phyloP scores from a whole-genome alignment of 2,797 vertebrate genomes.

The Jordanella pulchra region DNA sequence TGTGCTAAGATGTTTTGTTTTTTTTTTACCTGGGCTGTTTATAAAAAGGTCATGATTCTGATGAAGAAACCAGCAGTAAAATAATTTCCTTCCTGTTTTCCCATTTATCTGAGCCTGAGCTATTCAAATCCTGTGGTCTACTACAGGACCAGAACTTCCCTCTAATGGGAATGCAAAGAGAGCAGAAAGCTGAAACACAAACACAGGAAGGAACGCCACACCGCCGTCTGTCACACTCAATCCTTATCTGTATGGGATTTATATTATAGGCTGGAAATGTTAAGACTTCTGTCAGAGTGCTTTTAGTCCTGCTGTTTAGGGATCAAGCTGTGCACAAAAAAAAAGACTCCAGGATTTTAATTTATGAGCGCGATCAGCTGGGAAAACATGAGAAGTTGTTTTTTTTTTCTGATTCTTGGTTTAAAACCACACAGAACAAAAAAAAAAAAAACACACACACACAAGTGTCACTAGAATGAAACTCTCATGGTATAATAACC shows the following conservation, averaged over 20 bases:
- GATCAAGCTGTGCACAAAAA: slow-evolving; percentile 29
- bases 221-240: slow-evolving; percentile 28
- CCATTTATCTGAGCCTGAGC: slow-evolving; percentile 58
- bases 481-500: background rate
- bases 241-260: slow-evolving; percentile 19
- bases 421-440: background rate
- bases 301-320: slow-evolving; percentile 34
- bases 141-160: slow-evolving; percentile 46
- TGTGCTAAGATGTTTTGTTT: background rate
- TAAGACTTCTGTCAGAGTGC: slow-evolving; percentile 22
- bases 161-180: slow-evolving; percentile 61
- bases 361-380: slow-evolving; percentile 4
- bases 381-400: background rate
- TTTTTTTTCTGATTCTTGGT: background rate
- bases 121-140: slow-evolving; percentile 65
- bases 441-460: background rate
- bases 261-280: slow-evolving; percentile 39
- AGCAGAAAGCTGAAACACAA: slow-evolving; percentile 34
- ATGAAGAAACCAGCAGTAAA: slow-evolving; percentile 25
- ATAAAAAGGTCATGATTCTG: slow-evolving; percentile 36
- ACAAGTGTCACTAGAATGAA: background rate
- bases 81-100: slow-evolving; percentile 44
- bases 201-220: slow-evolving; percentile 7
- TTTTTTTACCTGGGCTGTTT: background rate
- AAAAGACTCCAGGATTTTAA: slow-evolving; percentile 23